Conservation (phyloP, 2,888 invertebrate genomes). For the Hymenopus coronatus region DNA sequence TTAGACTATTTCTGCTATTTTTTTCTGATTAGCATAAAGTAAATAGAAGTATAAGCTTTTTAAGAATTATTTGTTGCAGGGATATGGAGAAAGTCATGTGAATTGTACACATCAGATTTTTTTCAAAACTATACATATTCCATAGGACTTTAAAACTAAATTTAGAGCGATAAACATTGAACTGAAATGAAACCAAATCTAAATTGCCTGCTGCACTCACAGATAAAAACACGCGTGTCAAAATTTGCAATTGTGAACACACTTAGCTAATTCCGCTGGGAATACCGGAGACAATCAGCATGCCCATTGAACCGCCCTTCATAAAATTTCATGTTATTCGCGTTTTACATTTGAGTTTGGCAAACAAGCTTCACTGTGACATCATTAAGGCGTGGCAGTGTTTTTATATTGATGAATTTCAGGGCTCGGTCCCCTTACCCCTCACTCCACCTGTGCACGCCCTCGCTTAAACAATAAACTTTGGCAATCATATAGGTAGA, state of each 20-base stretch:
- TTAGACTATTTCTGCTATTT: too few relatives aligned
- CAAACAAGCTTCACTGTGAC: not conserved
- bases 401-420: not conserved
- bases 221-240: not conserved
- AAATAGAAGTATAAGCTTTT: too few relatives aligned
- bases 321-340: not conserved
- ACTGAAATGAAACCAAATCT: not conserved
- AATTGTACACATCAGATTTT: too few relatives aligned
- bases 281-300: not conserved
- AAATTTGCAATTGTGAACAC: not conserved
- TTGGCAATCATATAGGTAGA: too few relatives aligned
- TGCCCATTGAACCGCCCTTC: not conserved
- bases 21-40: too few relatives aligned
- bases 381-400: not conserved
- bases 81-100: too few relatives aligned
- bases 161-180: not conserved
- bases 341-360: not conserved
- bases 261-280: not conserved
- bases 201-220: not conserved
- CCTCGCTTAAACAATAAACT: too few relatives aligned
- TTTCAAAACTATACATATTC: not conserved
- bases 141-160: not conserved
- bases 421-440: not conserved
- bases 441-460: not conserved
- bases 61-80: too few relatives aligned